A percentile compares a stretch with the other conserved stretches of the same genome.
These are phyloP conservation scores for Aromia moschata DNA, from an alignment of 2,888 invertebrate genomes.

Conservation along the genomic window DNA sequence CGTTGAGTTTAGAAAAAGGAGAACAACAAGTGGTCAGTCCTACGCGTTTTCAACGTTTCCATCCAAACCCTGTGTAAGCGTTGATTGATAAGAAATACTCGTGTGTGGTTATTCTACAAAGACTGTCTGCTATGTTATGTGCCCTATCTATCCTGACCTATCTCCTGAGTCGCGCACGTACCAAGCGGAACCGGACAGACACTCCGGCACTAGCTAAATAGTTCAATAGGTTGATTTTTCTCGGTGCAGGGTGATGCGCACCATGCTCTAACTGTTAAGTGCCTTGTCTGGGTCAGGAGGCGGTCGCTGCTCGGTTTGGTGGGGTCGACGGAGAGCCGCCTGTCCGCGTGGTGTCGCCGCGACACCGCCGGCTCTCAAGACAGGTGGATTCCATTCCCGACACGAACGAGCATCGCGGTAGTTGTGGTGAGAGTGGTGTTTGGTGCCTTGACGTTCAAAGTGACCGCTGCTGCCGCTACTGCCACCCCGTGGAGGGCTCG, in stretches of 20 bases:
- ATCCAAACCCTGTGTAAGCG: no score
- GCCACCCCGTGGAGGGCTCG: conserved; percentile 11
- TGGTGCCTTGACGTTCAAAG: conserved; percentile 17
- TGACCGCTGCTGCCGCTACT: conserved; percentile 2
- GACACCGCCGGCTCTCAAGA: conserved; percentile 51
- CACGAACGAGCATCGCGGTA: conserved; percentile 54
- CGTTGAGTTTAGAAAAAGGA: no score
- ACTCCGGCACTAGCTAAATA: conserved; percentile 38
- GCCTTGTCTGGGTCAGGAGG: conserved; percentile 68
- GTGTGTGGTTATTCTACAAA: no score
- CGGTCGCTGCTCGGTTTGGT: conserved; percentile 59
- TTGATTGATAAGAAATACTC: no score
- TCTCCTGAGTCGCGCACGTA: no score
- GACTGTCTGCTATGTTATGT: no score
- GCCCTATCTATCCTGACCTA: no score
- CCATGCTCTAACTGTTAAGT: conserved; percentile 67
- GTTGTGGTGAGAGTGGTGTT: conserved; percentile 50
- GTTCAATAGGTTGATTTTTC: conserved; percentile 40
- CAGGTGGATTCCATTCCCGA: conserved; percentile 64
- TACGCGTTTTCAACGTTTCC: no score
- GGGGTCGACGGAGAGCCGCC: conserved; percentile 47
- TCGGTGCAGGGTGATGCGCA: conserved; percentile 49
- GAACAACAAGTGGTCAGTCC: no score
- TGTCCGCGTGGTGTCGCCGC: conserved; percentile 47
- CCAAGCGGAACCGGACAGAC: background rate